Conservation (phyloP, 2,888 invertebrate genomes). For the Actias luna region DNA sequence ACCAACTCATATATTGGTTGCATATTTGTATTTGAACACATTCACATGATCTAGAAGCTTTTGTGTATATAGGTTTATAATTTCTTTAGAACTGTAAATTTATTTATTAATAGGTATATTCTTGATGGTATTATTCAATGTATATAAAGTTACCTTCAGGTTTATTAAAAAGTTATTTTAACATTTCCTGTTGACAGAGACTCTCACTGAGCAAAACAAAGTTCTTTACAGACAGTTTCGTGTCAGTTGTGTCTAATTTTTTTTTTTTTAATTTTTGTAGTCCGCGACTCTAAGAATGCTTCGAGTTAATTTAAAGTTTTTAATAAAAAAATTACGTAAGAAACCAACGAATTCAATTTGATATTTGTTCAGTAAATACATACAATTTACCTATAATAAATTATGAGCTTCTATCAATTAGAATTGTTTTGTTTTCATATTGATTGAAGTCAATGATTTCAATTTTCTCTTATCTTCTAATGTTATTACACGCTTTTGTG, state of each 20-base stretch:
- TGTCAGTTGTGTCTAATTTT: constrained; percentile 6
- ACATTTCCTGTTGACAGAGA: constrained; percentile 4
- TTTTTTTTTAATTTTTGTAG: not conserved
- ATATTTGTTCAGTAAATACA: not conserved
- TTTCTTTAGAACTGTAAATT: too few relatives aligned
- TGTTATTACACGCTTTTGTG: too few relatives aligned
- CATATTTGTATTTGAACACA: too few relatives aligned
- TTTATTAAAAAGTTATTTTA: not conserved
- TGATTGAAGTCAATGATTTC: too few relatives aligned
- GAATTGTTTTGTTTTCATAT: not conserved
- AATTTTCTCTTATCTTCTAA: too few relatives aligned
- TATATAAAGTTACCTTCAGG: not conserved
- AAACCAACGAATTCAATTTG: not conserved
- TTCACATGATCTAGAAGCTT: too few relatives aligned
- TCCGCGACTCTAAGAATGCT: not conserved
- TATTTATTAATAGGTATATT: not conserved
- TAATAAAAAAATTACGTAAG: not conserved
- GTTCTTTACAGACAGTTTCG: constrained; percentile 2
- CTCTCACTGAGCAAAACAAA: constrained; percentile 5
- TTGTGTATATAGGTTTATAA: too few relatives aligned
- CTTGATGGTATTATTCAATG: not conserved
- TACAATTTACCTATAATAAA: not conserved
- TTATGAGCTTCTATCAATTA: not conserved
- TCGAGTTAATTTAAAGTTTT: constrained; percentile 9
- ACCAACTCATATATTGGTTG: too few relatives aligned